phyloP scores from a whole-genome alignment of 1,140 invertebrate species.

The Teleopsis dalmanni region DNA sequence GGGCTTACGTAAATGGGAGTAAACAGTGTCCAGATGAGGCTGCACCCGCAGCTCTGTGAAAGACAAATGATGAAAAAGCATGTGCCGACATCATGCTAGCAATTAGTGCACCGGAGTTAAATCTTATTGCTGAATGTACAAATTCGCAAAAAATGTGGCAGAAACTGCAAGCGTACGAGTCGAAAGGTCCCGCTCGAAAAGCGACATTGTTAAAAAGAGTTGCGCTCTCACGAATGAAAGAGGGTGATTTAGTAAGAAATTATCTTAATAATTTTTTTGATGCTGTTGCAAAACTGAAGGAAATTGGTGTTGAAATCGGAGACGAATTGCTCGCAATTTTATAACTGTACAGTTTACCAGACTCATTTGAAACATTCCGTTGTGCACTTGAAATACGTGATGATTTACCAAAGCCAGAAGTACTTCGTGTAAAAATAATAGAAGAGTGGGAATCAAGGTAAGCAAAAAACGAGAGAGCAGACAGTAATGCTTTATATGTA shows the following conservation, averaged over 20 bases:
- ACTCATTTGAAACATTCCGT: conserved; percentile 3
- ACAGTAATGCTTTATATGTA: conserved; percentile 4
- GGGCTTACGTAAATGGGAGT: conserved; percentile 11
- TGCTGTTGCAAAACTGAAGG: conserved; percentile 18
- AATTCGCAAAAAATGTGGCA: conserved; percentile 15
- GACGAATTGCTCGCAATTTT: conserved; percentile 22
- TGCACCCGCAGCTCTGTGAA: background rate
- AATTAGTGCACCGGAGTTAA: background rate
- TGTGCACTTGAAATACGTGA: background rate
- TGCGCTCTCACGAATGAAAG: background rate
- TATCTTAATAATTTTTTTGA: conserved; percentile 20
- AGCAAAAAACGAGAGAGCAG: conserved; percentile 12
- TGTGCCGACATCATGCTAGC: background rate
- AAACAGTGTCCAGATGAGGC: background rate
- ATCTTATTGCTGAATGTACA: too few species aligned
- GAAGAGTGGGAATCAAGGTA: conserved; percentile 19
- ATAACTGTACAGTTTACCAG: conserved; percentile 22
- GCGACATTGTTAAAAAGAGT: conserved; percentile 11
- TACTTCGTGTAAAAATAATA: conserved; percentile 21
- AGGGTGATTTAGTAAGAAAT: background rate
- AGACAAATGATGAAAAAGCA: too few species aligned
- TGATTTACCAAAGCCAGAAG: background rate
- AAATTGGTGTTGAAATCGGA: conserved; percentile 12
- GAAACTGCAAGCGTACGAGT: conserved; percentile 14
- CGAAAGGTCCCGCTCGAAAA: conserved; percentile 21